Evolutionary conservation across 2,888 invertebrate species (phyloP).

Genomic region (Protonemura montana): DNA sequence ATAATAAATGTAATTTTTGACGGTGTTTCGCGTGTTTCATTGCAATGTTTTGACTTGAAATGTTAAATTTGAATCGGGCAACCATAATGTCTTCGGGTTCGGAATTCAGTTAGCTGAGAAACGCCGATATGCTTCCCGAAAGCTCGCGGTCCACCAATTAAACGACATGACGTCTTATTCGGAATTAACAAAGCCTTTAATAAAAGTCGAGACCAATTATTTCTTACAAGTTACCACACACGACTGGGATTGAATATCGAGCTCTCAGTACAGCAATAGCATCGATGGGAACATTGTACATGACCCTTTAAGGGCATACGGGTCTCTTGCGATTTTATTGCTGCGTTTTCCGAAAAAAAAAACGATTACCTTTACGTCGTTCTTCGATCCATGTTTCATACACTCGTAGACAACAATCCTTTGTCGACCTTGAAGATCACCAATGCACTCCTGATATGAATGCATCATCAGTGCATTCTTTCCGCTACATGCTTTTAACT

Average conservation of each 20-base stretch:
- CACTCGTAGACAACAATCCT: background rate
- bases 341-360: background rate
- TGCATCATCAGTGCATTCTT: background rate
- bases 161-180: background rate
- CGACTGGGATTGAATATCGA: background rate
- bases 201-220: background rate
- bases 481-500: background rate
- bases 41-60: background rate
- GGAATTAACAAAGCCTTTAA: background rate
- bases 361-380: background rate
- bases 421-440: background rate
- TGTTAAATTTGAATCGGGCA: background rate
- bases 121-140: background rate
- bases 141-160: background rate
- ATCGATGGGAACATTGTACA: background rate
- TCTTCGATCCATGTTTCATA: background rate
- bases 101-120: background rate
- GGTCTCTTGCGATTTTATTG: background rate
- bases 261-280: background rate
- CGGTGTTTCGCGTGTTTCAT: background rate
- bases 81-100: background rate
- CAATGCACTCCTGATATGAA: background rate
- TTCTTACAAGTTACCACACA: background rate
- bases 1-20: background rate
- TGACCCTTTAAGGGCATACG: background rate